Percentiles rank a stretch among this genome's conserved stretches.
phyloP scores from a whole-genome alignment of 2,797 vertebrate genomes.

The Dipus sagitta region DNA sequence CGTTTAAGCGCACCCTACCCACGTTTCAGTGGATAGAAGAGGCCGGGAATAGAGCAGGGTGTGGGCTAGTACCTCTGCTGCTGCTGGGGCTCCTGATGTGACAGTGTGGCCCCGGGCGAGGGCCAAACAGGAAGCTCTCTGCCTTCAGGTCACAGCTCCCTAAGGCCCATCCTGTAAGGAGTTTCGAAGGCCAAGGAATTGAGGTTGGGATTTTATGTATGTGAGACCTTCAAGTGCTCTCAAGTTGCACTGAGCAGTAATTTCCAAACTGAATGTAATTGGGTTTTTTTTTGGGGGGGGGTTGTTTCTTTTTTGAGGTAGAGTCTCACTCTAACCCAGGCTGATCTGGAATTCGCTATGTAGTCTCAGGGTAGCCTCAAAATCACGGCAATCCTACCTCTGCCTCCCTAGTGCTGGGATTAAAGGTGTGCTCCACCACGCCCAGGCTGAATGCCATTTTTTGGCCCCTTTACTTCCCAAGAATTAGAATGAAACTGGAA shows the following conservation, averaged over 20 bases:
- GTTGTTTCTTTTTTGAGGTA: too few species aligned
- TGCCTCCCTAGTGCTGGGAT: too few species aligned
- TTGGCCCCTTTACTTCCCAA: not conserved
- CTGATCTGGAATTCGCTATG: too few species aligned
- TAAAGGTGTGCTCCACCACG: too few species aligned
- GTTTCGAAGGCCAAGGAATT: not conserved
- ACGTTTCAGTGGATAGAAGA: not conserved
- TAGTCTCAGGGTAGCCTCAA: too few species aligned
- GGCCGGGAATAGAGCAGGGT: not conserved
- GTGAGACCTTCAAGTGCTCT: not conserved
- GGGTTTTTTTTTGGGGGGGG: too few species aligned
- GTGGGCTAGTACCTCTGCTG: too few species aligned
- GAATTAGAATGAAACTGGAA: not conserved
- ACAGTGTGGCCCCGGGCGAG: not conserved
- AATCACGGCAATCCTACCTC: too few species aligned
- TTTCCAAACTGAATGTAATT: constrained; percentile 20
- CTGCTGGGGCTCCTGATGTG: too few species aligned
- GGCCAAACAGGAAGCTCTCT: not conserved
- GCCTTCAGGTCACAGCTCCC: not conserved
- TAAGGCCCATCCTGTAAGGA: accelerated
- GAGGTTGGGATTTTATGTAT: not conserved
- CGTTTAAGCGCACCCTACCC: not conserved
- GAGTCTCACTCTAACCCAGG: too few species aligned
- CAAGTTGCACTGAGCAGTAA: not conserved
- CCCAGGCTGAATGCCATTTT: not conserved